Evolutionary conservation across 2,113 vertebrate species (phyloP).

Genomic region (Xenopus laevis): DNA sequence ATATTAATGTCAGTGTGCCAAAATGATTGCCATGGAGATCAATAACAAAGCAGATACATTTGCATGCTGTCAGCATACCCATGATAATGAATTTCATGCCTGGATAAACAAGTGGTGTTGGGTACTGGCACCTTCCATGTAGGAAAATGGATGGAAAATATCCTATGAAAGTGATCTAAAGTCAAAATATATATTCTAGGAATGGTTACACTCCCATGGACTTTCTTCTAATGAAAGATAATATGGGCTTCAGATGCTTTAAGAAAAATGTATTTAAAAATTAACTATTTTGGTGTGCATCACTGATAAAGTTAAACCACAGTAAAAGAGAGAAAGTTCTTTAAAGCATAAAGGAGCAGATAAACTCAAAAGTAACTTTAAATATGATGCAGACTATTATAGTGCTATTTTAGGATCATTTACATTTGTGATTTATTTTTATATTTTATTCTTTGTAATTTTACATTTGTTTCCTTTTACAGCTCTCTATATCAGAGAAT

Average conservation of each 20-base stretch:
- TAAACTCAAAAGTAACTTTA: no score
- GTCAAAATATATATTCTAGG: conserved; percentile 19
- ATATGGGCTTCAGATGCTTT: conserved; percentile 13
- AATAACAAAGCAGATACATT: conserved; percentile 36
- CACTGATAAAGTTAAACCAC: no score
- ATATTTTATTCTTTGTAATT: no score
- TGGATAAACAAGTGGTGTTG: conserved; percentile 37
- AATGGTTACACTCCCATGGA: conserved; percentile 1
- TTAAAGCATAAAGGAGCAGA: no score
- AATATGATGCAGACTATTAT: no score
- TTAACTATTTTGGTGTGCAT: no score
- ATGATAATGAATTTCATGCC: conserved; percentile 36
- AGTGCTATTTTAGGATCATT: no score
- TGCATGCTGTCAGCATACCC: conserved; percentile 34
- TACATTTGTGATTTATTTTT: no score
- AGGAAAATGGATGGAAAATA: conserved; percentile 18
- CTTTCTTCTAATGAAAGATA: conserved; percentile 31
- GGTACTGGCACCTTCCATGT: conserved; percentile 21
- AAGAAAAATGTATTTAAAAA: not conserved
- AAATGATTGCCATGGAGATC: conserved; percentile 32
- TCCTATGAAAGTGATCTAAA: conserved; percentile 22
- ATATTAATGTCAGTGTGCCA: conserved; percentile 15
- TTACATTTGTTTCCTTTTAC: no score
- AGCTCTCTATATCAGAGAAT: no score
- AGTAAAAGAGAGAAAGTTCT: no score